Evolutionary conservation across 1,140 invertebrate species (phyloP).

Genomic region (Heterodera carotae): DNA sequence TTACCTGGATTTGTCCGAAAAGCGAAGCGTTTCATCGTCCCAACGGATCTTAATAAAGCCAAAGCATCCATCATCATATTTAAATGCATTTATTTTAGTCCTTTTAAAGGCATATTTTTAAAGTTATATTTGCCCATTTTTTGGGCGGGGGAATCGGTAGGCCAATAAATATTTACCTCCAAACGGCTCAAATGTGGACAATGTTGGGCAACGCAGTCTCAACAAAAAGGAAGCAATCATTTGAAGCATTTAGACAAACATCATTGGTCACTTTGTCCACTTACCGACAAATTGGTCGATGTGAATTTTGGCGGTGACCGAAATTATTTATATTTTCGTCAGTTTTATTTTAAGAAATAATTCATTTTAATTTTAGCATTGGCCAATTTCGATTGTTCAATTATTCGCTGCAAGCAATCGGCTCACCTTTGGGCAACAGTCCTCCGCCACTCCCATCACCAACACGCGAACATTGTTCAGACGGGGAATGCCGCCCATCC

Average conservation of each 20-base stretch:
- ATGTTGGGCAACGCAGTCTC: conserved; percentile 88
- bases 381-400: not conserved
- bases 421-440: conserved; percentile 80
- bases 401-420: too few species aligned
- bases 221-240: not conserved
- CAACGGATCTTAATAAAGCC: conserved; percentile 74
- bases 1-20: conserved; percentile 98
- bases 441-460: conserved; percentile 92
- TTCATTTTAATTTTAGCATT: not conserved
- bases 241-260: not conserved
- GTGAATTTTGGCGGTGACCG: conserved; percentile 70
- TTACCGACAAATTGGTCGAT: conserved; percentile 86
- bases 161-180: conserved; percentile 69
- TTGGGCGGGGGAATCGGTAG: too few species aligned
- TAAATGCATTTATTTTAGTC: too few species aligned
- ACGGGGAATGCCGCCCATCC: conserved; percentile 50
- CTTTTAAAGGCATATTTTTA: too few species aligned
- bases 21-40: conserved; percentile 96
- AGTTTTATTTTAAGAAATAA: too few species aligned
- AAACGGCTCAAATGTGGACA: conserved; percentile 84
- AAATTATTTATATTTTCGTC: too few species aligned
- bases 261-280: not conserved
- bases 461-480: conserved; percentile 75
- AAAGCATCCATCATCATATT: not conserved
- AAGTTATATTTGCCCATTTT: too few species aligned